Base-by-base conservation (phyloP, 2,113 vertebrate genomes). In the Thomomys bottae region DNA sequence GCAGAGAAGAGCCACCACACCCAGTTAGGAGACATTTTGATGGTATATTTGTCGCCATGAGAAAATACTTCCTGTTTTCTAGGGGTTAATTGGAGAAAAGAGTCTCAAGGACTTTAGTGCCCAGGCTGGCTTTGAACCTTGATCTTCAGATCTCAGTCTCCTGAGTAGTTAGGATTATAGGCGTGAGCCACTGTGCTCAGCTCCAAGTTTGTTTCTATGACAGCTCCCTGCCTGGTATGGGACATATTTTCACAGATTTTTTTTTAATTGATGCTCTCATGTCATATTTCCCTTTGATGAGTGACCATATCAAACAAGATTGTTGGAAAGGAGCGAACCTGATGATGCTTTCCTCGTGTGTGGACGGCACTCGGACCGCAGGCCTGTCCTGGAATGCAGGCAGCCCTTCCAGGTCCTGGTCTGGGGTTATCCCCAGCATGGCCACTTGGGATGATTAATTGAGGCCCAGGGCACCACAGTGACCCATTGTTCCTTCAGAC, bases 401-500 rank as follows among this genome's bases (percentile, higher is more conserved):
- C 36, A 8, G 42, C 54, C 24, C 14, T 1, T 14, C 21, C 28
- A 11, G 68, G 49, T 66, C 59, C 70, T 54, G 4, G 6, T 3
- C 24, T 18, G 0, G 0, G 32, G 8, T 10, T 21, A 18, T 90
- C 76, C 21, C 54, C 8, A 2, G 79, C 15, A 42, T 49, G 4
- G 1, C 73, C n/a, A 26, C 66, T 86, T 5, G 2, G 54, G 59
- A 38, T 38, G 84, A 92, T 94, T 90, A 77, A 87, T 86, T 30
- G 36, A 64, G 40, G 17, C 12, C 26, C 57, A 0, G 6, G 57
- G 57, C 9, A 11, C 15, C 92, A 92, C 89, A 71, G 36, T 79
- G 92, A 32, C 26, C 66, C 84, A 81, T 79, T 92, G 94, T 96
- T 70, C 86, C 34, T 2, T 4, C 24, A 11, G 72, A 49, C 57